These are phyloP conservation scores for Zaprionus tsacasi DNA, from an alignment of 1,140 invertebrate genomes.

Conservation along the genomic window DNA sequence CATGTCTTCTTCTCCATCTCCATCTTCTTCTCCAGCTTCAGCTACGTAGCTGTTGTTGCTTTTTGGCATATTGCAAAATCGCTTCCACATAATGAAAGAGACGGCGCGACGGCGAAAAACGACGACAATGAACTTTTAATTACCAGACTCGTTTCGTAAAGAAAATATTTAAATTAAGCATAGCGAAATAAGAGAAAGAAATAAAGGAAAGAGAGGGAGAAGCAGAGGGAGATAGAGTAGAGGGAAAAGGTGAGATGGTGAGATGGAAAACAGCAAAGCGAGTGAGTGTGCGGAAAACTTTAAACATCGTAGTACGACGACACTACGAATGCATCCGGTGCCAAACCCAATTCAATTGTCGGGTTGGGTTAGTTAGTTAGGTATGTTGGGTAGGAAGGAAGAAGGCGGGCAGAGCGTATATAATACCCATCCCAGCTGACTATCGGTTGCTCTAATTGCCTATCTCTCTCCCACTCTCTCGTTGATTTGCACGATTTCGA, in stretches of 20 bases:
- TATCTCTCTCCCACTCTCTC: too few relatives aligned
- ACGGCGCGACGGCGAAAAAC: slow-evolving; percentile 1
- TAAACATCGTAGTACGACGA: not conserved
- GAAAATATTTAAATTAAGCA: slow-evolving; percentile 51
- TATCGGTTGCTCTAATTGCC: too few relatives aligned
- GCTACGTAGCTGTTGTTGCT: not conserved
- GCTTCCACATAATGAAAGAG: slow-evolving; percentile 57
- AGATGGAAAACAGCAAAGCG: slow-evolving; percentile 10
- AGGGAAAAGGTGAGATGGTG: slow-evolving; percentile 4
- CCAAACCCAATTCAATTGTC: not conserved
- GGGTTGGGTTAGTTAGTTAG: not conserved
- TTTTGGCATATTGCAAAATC: slow-evolving; percentile 65
- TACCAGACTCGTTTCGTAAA: slow-evolving; percentile 67
- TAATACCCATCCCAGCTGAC: too few relatives aligned
- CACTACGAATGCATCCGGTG: not conserved
- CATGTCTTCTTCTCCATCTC: slow-evolving; percentile 14
- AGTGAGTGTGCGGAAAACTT: slow-evolving; percentile 52
- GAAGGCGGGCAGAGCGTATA: slow-evolving; percentile 22
- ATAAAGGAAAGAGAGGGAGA: slow-evolving; percentile 2
- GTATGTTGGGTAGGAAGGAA: not conserved
- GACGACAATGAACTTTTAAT: slow-evolving; percentile 76
- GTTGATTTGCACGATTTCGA: not conserved
- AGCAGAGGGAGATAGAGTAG: slow-evolving; percentile 13
- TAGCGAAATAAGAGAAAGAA: slow-evolving; percentile 9
- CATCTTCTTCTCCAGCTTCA: slow-evolving; percentile 10